Evolutionary conservation across 2,888 invertebrate genomes (phyloP), one percentile per base, ranked within the genome.

Genomic region (Campoplex nolae): DNA sequence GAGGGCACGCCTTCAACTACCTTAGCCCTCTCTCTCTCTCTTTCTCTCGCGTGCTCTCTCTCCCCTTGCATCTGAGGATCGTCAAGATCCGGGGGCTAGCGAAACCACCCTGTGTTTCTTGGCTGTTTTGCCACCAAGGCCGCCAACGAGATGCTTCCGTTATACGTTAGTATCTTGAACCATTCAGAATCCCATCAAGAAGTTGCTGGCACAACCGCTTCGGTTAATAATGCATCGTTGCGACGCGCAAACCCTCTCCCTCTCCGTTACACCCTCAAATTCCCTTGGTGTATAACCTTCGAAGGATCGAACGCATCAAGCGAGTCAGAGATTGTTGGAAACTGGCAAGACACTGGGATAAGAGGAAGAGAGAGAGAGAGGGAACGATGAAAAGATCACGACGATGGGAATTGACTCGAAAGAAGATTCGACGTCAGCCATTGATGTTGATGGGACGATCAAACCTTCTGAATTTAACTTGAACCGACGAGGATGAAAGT

Each of bases 151-250:
- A 67, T 65, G 76, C 76, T 54, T 70, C 56, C 58, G 62, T 80
- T 51, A 58, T 38, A 38, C 35, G 85, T 56, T 75, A 75, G 79
- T 78, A 88, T 78, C 84, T 78, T 75, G 75, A 87, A 84, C 83
- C 83, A 75, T 88, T 85, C 84, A 83, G 90, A 92, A 92, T 91
- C 91, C 91, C 89, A 90, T 91, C 90, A 90, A 88, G 90, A 91
- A 92, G 90, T 90, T 91, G 88, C 88, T 84, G 81, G 85, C 84
- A 84, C 88, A 88, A 88, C 89, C 88, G 89, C 88, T 90, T 89
- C 88, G 88, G 89, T 92, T 91, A 90, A 92, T 92, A 92, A 91
- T 91, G 87, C 88, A 73, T 42, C 77, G 77, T 84, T 81, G 73
- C 88, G 65, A 84, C 85, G 84, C 77, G 42, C 58, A 78, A 62